Conservation (phyloP, 2,113 vertebrate species). For the Donacobius atricapilla region DNA sequence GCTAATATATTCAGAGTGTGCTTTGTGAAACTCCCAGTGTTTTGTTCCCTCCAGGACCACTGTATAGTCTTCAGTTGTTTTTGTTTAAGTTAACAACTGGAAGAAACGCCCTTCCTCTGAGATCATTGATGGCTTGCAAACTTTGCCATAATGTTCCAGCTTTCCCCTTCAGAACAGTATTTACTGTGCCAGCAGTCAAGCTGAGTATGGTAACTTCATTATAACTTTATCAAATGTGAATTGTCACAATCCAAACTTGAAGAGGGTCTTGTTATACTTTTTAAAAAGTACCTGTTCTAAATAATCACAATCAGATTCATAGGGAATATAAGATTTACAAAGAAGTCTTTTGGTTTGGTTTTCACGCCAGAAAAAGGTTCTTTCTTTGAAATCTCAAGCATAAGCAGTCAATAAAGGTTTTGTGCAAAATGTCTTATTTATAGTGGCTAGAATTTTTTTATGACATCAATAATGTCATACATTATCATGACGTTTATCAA, state of each 20-base stretch:
- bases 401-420: background rate
- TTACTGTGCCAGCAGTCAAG: background rate
- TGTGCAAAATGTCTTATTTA: background rate
- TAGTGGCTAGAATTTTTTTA: background rate
- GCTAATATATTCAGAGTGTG: background rate
- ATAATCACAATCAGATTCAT: background rate
- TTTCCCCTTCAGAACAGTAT: background rate
- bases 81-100: conserved; percentile 43
- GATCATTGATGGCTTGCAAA: conserved; percentile 52
- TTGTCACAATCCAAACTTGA: background rate
- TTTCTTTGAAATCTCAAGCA: background rate
- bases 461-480: background rate
- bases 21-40: background rate
- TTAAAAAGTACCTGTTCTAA: background rate
- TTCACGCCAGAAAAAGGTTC: background rate
- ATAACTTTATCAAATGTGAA: background rate
- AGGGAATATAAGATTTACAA: background rate
- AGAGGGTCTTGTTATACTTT: background rate
- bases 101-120: conserved; percentile 63
- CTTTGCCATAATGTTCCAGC: conserved; percentile 27
- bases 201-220: conserved; percentile 28
- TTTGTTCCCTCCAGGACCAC: background rate
- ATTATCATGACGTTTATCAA: conserved; percentile 19
- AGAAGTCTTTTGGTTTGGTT: background rate
- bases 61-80: conserved; percentile 34